Evolutionary conservation across 2,888 invertebrate species (phyloP).

Genomic region (Drosophila kokeensis): DNA sequence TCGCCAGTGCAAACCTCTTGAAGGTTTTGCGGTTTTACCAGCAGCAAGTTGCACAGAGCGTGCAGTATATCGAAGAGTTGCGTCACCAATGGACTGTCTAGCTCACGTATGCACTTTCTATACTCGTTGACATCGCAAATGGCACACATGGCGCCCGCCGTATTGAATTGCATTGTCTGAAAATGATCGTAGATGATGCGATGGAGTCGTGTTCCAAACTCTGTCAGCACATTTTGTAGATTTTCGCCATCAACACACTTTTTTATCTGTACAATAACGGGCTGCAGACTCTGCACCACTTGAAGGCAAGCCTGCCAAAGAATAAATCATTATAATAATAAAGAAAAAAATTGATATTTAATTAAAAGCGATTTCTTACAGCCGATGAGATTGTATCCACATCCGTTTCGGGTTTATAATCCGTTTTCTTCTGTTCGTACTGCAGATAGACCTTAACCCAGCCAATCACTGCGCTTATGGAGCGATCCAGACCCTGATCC

Average conservation of each 20-base stretch:
- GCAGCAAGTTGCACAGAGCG: slow-evolving; percentile 96
- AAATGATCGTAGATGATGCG: slow-evolving; percentile 97
- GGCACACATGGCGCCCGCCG: slow-evolving; percentile 98
- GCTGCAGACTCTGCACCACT: slow-evolving; percentile 93
- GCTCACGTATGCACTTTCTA: slow-evolving; percentile 91
- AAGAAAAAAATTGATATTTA: not conserved
- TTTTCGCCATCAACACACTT: slow-evolving; percentile 96
- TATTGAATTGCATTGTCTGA: slow-evolving; percentile 96
- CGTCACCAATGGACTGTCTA: slow-evolving; percentile 91
- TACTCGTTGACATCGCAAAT: slow-evolving; percentile 99
- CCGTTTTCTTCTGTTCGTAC: slow-evolving; percentile 97
- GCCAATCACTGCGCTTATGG: slow-evolving; percentile 93
- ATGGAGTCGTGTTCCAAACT: slow-evolving; percentile 96
- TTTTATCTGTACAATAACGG: slow-evolving; percentile 91
- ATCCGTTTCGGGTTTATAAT: slow-evolving; percentile 95
- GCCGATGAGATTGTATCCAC: slow-evolving; percentile 94
- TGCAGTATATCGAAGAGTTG: slow-evolving; percentile 98
- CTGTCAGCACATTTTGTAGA: slow-evolving; percentile 92
- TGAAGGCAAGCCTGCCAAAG: slow-evolving; percentile 90
- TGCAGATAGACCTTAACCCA: slow-evolving; percentile 96
- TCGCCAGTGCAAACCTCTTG: slow-evolving; percentile 97
- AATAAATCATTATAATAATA: slow-evolving; percentile 40
- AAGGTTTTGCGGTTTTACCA: slow-evolving; percentile 98
- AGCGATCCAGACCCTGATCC: slow-evolving; percentile 94
- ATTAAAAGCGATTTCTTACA: slow-evolving; percentile 85